These are phyloP conservation scores for Kobus ellipsiprymnus DNA, from an alignment of 2,113 vertebrate genomes.

Conservation along the genomic window DNA sequence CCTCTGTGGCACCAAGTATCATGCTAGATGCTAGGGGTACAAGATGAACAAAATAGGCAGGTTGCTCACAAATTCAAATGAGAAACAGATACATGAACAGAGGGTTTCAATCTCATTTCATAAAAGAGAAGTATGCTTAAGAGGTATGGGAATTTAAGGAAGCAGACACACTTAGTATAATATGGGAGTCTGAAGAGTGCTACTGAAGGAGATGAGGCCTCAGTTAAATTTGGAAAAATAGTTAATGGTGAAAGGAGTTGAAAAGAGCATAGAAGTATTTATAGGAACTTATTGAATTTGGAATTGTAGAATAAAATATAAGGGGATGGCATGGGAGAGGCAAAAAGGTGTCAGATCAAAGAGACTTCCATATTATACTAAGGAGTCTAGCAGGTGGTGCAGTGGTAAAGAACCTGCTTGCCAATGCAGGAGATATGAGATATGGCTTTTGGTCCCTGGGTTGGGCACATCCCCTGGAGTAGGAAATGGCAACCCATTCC, in stretches of 20 bases:
- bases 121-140: constrained; percentile 20
- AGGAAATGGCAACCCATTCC: not conserved
- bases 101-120: not conserved
- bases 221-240: constrained; percentile 24
- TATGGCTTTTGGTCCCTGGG: not conserved
- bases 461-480: not conserved
- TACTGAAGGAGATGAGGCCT: not conserved
- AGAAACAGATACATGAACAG: constrained; percentile 8
- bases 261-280: not conserved
- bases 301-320: constrained; percentile 17
- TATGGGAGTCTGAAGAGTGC: not conserved
- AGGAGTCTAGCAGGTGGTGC: not conserved
- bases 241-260: constrained; percentile 1
- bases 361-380: not conserved
- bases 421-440: not conserved
- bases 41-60: not conserved
- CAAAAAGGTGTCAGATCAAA: not conserved
- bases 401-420: not conserved
- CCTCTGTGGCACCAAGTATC: not conserved
- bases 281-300: not conserved
- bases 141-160: not conserved
- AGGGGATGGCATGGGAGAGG: not conserved
- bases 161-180: not conserved
- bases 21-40: not conserved
- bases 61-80: not conserved